Evolutionary conservation across 2,888 invertebrate genomes (phyloP), one percentile per base, ranked within the genome.

Genomic region (Lacanobia wlatinum): DNA sequence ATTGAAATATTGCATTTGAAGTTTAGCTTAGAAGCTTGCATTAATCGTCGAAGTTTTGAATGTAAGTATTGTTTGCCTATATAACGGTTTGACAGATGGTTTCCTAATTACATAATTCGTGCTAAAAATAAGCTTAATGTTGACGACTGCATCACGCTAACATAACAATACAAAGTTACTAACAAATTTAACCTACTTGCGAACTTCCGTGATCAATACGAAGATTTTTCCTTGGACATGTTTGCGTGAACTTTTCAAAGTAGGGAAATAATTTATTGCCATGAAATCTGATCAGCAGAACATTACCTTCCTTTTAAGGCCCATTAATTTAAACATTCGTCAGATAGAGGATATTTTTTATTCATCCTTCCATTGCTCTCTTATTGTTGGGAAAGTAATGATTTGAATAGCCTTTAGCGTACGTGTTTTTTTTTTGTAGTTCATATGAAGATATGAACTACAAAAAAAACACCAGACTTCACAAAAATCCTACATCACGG

Each of bases 151-250:
- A 23, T 63, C 43, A 58, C 61, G 48, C n/a, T 34, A 28, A 16
- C 43, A 28, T 53, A 23, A 53, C 53, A 50, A 61, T 12, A 28
- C 14, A 43, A 50, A 60, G 53, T 58, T 55, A 23, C 48, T 38
- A 56, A 69, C 55, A 82, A 65, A 46, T 61, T 68, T 78, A 68
- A 63, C 73, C 72, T 52, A 77, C 46, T 82, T 69, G 1, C 12
- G 8, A 69, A 78, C 40, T 72, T 68, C 55, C 28, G 53, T 63
- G 59, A 82, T 78, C 55, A 60, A 73, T 73, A 12, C 40, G 23
- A 64, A 67, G 38, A 55, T 64, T 68, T 65, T 70, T 63, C 56
- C 56, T 46, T 61, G 23, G 70, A 55, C 48, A 63, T 69, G 61
- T 70, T 70, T 73, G 55, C 28, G 38, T 63, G 28, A 69, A 78